phyloP scores from a whole-genome alignment of 2,797 vertebrate species.

The Trichosurus vulpecula region DNA sequence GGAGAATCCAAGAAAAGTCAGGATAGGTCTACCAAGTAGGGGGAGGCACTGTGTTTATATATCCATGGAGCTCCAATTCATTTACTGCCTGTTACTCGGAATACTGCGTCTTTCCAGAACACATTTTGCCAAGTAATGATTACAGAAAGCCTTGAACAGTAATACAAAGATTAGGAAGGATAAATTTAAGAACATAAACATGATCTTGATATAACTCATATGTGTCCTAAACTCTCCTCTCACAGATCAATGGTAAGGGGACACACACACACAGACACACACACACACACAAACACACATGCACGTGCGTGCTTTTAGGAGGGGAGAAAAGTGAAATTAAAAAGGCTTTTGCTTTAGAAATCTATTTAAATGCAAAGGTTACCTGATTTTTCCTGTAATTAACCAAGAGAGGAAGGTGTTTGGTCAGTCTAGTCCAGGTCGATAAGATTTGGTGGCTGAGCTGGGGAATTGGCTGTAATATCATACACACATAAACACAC shows the following conservation, averaged over 20 bases:
- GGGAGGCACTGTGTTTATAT: neutral
- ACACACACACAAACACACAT: no score
- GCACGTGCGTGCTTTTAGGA: neutral
- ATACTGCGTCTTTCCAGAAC: neutral
- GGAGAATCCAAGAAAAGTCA: no score
- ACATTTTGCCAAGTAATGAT: neutral
- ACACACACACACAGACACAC: no score
- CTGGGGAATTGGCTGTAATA: no score
- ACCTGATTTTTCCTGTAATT: neutral
- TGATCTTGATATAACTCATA: neutral
- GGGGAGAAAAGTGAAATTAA: neutral
- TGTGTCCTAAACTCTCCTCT: neutral
- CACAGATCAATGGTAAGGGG: neutral
- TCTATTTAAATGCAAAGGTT: neutral
- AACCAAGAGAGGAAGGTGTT: neutral
- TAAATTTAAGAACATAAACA: neutral
- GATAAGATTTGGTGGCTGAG: neutral
- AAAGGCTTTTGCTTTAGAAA: neutral
- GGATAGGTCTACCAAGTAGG: neutral
- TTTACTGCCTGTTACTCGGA: neutral
- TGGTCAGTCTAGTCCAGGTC: neutral
- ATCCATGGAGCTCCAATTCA: neutral
- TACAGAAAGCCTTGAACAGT: neutral
- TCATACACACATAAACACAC: no score
- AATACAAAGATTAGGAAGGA: neutral